These are phyloP conservation scores for Cephus runcator DNA, from an alignment of 2,888 invertebrate species.

Conservation along the genomic window DNA sequence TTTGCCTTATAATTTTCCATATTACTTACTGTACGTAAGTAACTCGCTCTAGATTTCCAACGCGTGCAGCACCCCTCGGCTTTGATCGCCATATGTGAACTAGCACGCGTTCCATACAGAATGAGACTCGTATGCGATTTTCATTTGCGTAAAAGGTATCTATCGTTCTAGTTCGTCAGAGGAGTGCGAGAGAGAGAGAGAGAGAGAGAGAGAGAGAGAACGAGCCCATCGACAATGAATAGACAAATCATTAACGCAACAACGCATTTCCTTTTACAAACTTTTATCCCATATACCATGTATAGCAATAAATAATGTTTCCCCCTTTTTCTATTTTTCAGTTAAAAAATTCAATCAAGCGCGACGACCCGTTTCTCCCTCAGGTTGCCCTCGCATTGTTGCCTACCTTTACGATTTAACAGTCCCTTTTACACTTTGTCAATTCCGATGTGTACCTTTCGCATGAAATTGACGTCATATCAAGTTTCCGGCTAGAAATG, in stretches of 20 bases:
- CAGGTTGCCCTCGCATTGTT: too few species aligned
- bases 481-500: too few species aligned
- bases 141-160: conserved; percentile 48
- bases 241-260: conserved; percentile 28
- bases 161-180: conserved; percentile 27
- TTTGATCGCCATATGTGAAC: background rate
- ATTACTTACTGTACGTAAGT: conserved; percentile 10
- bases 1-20: conserved; percentile 17
- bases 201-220: conserved; percentile 15
- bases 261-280: conserved; percentile 12
- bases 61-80: background rate
- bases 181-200: conserved; percentile 6
- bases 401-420: too few species aligned
- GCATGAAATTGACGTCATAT: too few species aligned
- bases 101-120: background rate
- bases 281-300: too few species aligned
- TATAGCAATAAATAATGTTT: too few species aligned
- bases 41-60: background rate
- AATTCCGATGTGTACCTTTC: too few species aligned
- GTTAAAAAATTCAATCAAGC: too few species aligned
- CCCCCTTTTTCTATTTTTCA: too few species aligned
- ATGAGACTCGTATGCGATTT: conserved; percentile 26
- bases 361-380: too few species aligned
- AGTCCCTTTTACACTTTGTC: too few species aligned
- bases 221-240: conserved; percentile 27